Percentiles rank a stretch among this genome's conserved stretches.
Conservation (phyloP, 2,888 invertebrate genomes). For the Dugesia japonica region DNA sequence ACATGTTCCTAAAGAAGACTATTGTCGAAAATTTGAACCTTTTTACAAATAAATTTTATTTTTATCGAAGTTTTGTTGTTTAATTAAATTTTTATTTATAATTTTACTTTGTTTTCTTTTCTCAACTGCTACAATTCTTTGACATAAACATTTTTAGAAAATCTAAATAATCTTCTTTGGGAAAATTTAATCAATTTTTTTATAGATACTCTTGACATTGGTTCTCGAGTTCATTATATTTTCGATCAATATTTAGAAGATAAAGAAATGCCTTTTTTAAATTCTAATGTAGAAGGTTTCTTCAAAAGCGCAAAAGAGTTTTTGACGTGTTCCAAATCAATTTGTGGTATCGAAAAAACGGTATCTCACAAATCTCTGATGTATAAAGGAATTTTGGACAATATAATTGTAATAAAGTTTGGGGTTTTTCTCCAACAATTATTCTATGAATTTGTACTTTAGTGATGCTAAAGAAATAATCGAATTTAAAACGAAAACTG, state of each 20-base stretch:
- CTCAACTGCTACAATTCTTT: too few species aligned
- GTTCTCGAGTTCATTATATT: not conserved
- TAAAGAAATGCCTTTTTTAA: not conserved
- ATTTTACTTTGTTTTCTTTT: too few species aligned
- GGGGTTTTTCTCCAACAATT: too few species aligned
- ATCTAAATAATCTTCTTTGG: too few species aligned
- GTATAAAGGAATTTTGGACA: slow-evolving; percentile 1
- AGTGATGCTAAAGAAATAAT: not conserved
- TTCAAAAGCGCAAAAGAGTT: not conserved
- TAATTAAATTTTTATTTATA: too few species aligned
- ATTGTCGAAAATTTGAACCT: too few species aligned
- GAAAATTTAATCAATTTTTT: too few species aligned
- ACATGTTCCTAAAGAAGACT: too few species aligned
- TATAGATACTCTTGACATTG: not conserved
- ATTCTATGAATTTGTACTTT: not conserved
- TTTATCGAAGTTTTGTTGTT: too few species aligned
- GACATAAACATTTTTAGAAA: too few species aligned
- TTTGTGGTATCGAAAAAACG: not conserved
- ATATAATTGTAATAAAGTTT: not conserved
- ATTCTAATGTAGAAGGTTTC: not conserved
- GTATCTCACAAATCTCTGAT: not conserved
- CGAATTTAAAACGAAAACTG: slow-evolving; percentile 33
- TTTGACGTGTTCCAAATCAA: not conserved
- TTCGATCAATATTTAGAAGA: not conserved
- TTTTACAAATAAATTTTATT: too few species aligned